Percentiles rank a stretch among this genome's conserved stretches.
Conservation (phyloP, 1,140 invertebrate species). For the Temnothorax nylanderi region DNA sequence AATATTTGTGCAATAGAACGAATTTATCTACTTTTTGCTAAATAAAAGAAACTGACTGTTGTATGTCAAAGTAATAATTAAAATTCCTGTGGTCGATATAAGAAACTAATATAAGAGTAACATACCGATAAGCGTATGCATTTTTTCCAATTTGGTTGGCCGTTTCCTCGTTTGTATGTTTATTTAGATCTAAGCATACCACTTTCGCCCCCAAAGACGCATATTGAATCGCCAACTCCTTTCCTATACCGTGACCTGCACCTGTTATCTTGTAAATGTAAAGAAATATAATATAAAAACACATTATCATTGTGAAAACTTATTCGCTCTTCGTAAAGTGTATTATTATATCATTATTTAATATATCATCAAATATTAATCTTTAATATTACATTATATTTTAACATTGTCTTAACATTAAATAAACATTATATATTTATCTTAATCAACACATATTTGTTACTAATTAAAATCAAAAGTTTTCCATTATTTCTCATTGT, state of each 20-base stretch:
- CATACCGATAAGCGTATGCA: constrained; percentile 86
- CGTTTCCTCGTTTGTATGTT: constrained; percentile 88
- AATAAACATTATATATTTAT: no score
- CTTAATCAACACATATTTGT: no score
- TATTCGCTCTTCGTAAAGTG: not conserved
- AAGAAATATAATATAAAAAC: constrained; percentile 2
- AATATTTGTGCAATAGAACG: no score
- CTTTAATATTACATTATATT: not conserved
- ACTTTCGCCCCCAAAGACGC: constrained; percentile 91
- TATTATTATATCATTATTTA: not conserved
- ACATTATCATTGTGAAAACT: not conserved
- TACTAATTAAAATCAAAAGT: no score
- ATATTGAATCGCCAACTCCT: constrained; percentile 92
- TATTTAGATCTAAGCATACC: constrained; percentile 96
- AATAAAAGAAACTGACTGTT: no score
- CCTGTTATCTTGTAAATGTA: constrained; percentile 91
- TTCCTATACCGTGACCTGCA: constrained; percentile 96
- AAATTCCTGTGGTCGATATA: no score
- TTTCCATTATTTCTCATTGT: not conserved
- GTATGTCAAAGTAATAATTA: no score
- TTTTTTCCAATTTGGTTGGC: constrained; percentile 86
- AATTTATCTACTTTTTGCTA: no score
- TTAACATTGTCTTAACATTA: not conserved
- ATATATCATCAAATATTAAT: not conserved
- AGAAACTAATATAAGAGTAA: not conserved